phyloP scores from a whole-genome alignment of 2,113 vertebrate species.

The Xyrauchen texanus region DNA sequence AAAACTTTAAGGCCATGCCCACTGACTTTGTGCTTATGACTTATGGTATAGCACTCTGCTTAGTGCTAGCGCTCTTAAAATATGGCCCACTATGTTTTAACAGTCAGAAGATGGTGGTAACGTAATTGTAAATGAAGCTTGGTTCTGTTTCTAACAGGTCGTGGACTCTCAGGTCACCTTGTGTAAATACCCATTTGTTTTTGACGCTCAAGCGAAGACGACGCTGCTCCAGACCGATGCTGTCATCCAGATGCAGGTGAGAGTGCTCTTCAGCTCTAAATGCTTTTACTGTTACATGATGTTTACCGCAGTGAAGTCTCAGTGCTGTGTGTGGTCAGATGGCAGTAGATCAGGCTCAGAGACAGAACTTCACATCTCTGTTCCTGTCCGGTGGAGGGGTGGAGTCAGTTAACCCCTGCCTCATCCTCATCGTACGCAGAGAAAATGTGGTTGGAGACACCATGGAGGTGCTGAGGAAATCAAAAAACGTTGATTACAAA shows the following conservation, averaged over 20 bases:
- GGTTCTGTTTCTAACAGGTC: slow-evolving; percentile 69
- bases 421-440: slow-evolving; percentile 93
- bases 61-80: too few species aligned
- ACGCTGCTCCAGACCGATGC: slow-evolving; percentile 95
- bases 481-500: slow-evolving; percentile 97
- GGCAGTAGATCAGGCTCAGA: slow-evolving; percentile 96
- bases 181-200: slow-evolving; percentile 96
- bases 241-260: slow-evolving; percentile 97
- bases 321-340: slow-evolving; percentile 75
- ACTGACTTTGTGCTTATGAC: too few species aligned
- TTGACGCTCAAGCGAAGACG: slow-evolving; percentile 96
- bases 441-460: slow-evolving; percentile 98
- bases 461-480: slow-evolving; percentile 95
- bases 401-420: slow-evolving; percentile 95
- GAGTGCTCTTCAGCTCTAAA: not conserved
- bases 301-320: not conserved
- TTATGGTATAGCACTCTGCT: too few species aligned
- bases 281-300: not conserved
- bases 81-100: too few species aligned
- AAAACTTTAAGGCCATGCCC: too few species aligned
- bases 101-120: too few species aligned
- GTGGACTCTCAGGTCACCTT: slow-evolving; percentile 88
- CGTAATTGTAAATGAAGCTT: too few species aligned
- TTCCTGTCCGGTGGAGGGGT: slow-evolving; percentile 85
- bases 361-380: slow-evolving; percentile 95